phyloP scores from a whole-genome alignment of 2,797 vertebrate species.

The Caiman crocodilus region DNA sequence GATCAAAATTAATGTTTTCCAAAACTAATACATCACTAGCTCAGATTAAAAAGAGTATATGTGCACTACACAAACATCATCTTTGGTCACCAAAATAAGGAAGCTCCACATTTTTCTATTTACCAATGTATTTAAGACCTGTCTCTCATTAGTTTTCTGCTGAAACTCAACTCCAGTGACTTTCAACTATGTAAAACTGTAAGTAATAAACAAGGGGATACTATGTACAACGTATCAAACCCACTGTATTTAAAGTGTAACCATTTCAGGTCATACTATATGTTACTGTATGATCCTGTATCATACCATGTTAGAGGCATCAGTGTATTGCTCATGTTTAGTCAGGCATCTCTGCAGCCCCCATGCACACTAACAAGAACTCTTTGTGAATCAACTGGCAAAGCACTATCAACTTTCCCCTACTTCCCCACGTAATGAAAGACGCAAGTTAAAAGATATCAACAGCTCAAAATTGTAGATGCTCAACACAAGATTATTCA shows the following conservation, averaged over 20 bases:
- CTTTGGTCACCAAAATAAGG: conserved; percentile 51
- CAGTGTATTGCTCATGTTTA: not conserved
- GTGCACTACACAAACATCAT: conserved; percentile 47
- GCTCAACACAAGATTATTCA: not conserved
- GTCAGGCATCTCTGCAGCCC: not conserved
- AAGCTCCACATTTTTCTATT: conserved; percentile 33
- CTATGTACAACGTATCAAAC: not conserved
- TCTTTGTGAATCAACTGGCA: not conserved
- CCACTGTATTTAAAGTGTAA: not conserved
- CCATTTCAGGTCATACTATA: not conserved
- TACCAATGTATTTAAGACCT: not conserved
- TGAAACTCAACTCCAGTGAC: conserved; percentile 20
- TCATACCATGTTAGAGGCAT: not conserved
- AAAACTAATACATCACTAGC: conserved; percentile 35
- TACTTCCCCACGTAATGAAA: not conserved
- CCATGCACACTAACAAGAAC: not conserved
- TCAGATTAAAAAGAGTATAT: conserved; percentile 29
- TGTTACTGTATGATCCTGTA: not conserved
- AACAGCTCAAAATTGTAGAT: not conserved
- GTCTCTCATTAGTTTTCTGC: not conserved
- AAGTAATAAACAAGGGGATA: not conserved
- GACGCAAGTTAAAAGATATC: not conserved
- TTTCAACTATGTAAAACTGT: not conserved
- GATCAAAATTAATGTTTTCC: conserved; percentile 3
- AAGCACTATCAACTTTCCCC: not conserved